Evolutionary conservation across 2,888 invertebrate species (phyloP).

Genomic region (Drosophila pegasa): DNA sequence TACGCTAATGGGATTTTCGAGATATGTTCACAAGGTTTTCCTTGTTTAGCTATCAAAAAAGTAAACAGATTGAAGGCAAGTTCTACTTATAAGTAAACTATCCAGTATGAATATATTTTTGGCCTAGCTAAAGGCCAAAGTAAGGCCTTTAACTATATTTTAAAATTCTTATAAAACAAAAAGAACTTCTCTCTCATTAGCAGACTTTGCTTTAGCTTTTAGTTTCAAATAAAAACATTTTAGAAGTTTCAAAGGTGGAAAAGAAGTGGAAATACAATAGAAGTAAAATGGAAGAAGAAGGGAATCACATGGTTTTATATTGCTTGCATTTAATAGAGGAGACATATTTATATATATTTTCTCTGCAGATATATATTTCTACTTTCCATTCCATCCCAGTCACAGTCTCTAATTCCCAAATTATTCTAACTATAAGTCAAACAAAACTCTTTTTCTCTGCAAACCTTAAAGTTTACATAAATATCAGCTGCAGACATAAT

Average conservation of each 20-base stretch:
- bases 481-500: slow-evolving; percentile 3
- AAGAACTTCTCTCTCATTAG: neutral
- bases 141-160: too few species aligned
- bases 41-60: too few species aligned
- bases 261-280: neutral
- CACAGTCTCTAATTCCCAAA: neutral
- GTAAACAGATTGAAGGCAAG: too few species aligned
- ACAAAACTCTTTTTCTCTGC: neutral
- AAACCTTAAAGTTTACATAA: slow-evolving; percentile 8
- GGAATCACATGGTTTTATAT: too few species aligned
- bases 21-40: too few species aligned
- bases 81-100: too few species aligned
- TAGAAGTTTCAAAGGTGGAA: slow-evolving; percentile 1
- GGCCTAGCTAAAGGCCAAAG: too few species aligned
- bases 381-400: neutral
- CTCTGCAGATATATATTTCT: too few species aligned
- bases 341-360: neutral
- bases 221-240: neutral
- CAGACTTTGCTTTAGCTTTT: neutral
- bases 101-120: too few species aligned
- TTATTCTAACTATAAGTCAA: neutral
- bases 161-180: neutral
- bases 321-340: neutral
- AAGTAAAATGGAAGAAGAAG: neutral
- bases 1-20: too few species aligned